These are phyloP conservation scores for Drosophila maculinotata DNA, from an alignment of 2,888 invertebrate species.

Conservation along the genomic window DNA sequence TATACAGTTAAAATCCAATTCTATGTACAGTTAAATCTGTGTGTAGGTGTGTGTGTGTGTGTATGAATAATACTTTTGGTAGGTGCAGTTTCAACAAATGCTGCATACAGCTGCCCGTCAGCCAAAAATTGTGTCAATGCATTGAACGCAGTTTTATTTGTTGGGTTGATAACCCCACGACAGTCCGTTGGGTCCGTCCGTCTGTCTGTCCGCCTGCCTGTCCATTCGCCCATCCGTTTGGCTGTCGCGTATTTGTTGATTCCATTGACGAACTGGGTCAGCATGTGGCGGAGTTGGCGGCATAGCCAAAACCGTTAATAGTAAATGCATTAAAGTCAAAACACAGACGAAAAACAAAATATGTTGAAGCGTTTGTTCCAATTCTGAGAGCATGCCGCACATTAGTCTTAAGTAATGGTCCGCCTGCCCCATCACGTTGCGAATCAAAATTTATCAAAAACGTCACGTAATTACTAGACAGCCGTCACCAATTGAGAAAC, in stretches of 20 bases:
- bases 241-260: conserved; percentile 65
- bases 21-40: conserved; percentile 16
- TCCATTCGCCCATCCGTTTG: conserved; percentile 4
- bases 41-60: conserved; percentile 12
- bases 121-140: conserved; percentile 77
- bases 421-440: conserved; percentile 63
- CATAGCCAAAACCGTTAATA: conserved; percentile 69
- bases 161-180: conserved; percentile 72
- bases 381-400: conserved; percentile 75
- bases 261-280: conserved; percentile 76
- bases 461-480: conserved; percentile 77
- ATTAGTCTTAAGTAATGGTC: conserved; percentile 72
- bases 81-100: conserved; percentile 55
- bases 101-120: conserved; percentile 52
- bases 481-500: conserved; percentile 58
- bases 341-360: conserved; percentile 12
- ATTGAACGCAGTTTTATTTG: conserved; percentile 52
- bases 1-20: conserved; percentile 33
- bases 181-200: conserved; percentile 6
- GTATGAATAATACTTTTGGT: conserved; percentile 34
- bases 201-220: conserved; percentile 3
- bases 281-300: conserved; percentile 48
- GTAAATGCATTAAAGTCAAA: conserved; percentile 73
- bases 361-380: conserved; percentile 67
- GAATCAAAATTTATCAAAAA: conserved; percentile 77